Evolutionary conservation across 2,797 vertebrate species (phyloP).

Genomic region (Chaunax sp.): DNA sequence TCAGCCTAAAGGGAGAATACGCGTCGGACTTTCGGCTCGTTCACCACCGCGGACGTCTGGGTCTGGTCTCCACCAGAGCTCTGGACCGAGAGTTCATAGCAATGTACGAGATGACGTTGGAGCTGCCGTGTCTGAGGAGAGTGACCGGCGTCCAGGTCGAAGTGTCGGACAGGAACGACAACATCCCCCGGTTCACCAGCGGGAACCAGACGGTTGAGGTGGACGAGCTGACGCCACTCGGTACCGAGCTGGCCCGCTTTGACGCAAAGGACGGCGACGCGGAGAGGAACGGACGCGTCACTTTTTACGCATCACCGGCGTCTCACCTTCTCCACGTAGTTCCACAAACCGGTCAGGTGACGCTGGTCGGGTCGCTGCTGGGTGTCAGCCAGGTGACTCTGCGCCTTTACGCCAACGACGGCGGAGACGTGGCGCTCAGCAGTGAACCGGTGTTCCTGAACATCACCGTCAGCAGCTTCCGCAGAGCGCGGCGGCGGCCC

Average conservation of each 20-base stretch:
- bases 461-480: conserved; percentile 52
- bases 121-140: conserved; percentile 50
- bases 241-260: conserved; percentile 76
- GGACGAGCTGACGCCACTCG: conserved; percentile 74
- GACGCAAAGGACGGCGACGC: conserved; percentile 78
- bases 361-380: conserved; percentile 75
- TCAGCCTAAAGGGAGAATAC: conserved; percentile 68
- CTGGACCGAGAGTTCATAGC: conserved; percentile 82
- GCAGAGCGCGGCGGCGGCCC: conserved; percentile 51
- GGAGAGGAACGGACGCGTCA: conserved; percentile 76
- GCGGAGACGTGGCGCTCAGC: conserved; percentile 65
- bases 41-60: conserved; percentile 48
- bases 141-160: conserved; percentile 73
- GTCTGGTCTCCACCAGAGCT: conserved; percentile 76
- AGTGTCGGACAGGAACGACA: conserved; percentile 82
- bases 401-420: conserved; percentile 74
- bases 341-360: conserved; percentile 82
- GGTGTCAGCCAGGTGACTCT: conserved; percentile 69
- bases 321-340: conserved; percentile 80
- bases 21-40: conserved; percentile 74
- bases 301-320: conserved; percentile 71
- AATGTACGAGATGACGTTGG: conserved; percentile 74
- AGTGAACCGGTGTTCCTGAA: conserved; percentile 74
- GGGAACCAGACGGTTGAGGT: conserved; percentile 60
- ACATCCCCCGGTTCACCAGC: conserved; percentile 71